Percentiles rank a stretch among this genome's conserved stretches.
Conservation (phyloP, 2,888 invertebrate species). For the Scelioninae gen. 1 region DNA sequence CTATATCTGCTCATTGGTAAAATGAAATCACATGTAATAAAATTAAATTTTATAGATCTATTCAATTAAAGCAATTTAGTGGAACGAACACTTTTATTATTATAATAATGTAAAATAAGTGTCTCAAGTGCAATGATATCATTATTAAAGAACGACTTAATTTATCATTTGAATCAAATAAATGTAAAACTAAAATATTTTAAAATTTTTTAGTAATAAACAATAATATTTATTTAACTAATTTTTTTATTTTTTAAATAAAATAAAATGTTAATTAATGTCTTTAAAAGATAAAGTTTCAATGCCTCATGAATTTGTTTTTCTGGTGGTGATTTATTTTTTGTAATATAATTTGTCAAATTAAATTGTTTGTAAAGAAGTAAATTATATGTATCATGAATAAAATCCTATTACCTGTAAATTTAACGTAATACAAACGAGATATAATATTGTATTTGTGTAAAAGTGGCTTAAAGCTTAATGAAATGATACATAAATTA, state of each 20-base stretch:
- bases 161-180: background rate
- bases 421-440: no score
- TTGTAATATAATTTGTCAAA: no score
- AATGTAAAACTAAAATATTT: background rate
- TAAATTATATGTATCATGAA: no score
- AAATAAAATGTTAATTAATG: no score
- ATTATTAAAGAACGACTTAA: background rate
- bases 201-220: no score
- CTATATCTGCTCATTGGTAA: constrained; percentile 24
- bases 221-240: no score
- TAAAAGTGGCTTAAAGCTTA: background rate
- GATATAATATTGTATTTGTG: background rate
- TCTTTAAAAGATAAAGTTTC: no score
- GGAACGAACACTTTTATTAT: background rate
- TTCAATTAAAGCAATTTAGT: constrained; percentile 25
- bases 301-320: no score
- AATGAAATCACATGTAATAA: constrained; percentile 24
- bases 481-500: background rate
- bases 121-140: background rate
- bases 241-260: no score
- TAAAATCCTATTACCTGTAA: no score
- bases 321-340: no score
- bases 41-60: constrained; percentile 37
- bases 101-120: background rate
- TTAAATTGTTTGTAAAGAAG: no score